Percentiles rank a stretch among this genome's conserved stretches.
Conservation (phyloP, 1,140 invertebrate genomes). For the Sycophila sp. region DNA sequence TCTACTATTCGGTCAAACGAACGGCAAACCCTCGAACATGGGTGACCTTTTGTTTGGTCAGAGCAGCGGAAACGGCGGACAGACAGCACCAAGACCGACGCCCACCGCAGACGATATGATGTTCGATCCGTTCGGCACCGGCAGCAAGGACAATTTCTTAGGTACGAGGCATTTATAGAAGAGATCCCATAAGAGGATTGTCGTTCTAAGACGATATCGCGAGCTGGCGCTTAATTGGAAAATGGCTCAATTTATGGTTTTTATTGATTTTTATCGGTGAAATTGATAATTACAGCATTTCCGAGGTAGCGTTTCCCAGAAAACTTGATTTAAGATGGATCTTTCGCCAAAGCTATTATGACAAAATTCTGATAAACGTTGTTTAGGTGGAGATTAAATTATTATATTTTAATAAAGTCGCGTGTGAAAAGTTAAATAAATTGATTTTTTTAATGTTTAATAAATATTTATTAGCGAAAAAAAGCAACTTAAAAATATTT, state of each 20-base stretch:
- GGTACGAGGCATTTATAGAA: too few species aligned
- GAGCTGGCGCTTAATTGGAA: too few species aligned
- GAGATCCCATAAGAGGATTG: too few species aligned
- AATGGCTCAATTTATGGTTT: too few species aligned
- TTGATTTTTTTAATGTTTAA: neutral
- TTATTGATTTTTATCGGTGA: neutral
- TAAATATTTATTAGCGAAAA: neutral
- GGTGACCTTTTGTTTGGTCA: constrained; percentile 22
- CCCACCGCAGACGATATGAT: constrained; percentile 41
- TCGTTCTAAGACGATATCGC: neutral
- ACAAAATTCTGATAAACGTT: too few species aligned
- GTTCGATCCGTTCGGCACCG: constrained; percentile 57
- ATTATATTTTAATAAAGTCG: too few species aligned
- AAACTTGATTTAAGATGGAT: too few species aligned
- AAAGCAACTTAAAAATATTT: too few species aligned
- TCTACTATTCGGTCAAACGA: constrained; percentile 49
- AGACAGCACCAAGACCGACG: constrained; percentile 4
- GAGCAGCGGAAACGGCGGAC: neutral
- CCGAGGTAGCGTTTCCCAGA: too few species aligned
- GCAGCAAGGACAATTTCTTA: constrained; percentile 48
- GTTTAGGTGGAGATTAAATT: too few species aligned
- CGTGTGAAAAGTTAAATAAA: too few species aligned
- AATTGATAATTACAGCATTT: neutral
- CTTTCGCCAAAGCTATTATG: too few species aligned
- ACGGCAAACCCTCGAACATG: neutral